A percentile compares a stretch with the other conserved stretches of the same genome.
phyloP scores from a whole-genome alignment of 1,140 invertebrate species.

The Colletes gigas region DNA sequence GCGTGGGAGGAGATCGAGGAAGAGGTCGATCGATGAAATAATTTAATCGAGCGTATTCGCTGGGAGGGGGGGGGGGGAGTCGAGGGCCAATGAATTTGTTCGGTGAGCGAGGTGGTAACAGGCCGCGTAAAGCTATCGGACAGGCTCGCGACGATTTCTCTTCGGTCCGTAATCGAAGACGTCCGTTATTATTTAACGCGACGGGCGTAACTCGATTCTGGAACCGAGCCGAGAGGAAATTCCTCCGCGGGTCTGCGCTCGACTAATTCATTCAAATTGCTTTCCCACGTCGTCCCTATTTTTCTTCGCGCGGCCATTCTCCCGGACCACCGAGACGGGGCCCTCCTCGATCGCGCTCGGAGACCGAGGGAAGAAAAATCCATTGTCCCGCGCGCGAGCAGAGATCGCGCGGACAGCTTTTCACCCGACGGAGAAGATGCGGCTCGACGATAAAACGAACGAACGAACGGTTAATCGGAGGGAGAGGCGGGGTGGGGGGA shows the following conservation, averaged over 20 bases:
- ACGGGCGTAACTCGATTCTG: slow-evolving; percentile 16
- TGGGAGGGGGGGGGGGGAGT: too few relatives aligned
- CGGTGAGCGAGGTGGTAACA: not conserved
- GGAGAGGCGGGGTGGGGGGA: not conserved
- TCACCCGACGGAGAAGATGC: not conserved
- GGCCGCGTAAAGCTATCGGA: not conserved
- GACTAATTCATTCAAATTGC: slow-evolving; percentile 40
- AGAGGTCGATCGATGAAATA: too few relatives aligned
- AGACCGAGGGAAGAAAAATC: not conserved
- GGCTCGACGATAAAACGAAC: not conserved
- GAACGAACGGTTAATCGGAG: not conserved
- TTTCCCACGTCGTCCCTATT: slow-evolving; percentile 10
- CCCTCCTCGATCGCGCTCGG: not conserved
- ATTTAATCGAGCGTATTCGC: too few relatives aligned
- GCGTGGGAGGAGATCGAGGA: too few relatives aligned
- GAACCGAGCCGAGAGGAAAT: not conserved
- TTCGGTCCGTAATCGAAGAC: slow-evolving; percentile 13
- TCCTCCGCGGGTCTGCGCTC: not conserved
- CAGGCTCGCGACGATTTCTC: slow-evolving; percentile 1
- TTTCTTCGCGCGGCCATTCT: slow-evolving; percentile 1
- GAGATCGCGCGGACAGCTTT: not conserved
- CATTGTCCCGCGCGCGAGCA: not conserved
- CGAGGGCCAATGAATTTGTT: not conserved
- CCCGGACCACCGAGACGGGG: not conserved
- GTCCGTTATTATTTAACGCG: slow-evolving; percentile 34